Evolutionary conservation across 2,888 invertebrate species (phyloP), one percentile per base, ranked within the genome.

Genomic region (Eristalinus aeneus): DNA sequence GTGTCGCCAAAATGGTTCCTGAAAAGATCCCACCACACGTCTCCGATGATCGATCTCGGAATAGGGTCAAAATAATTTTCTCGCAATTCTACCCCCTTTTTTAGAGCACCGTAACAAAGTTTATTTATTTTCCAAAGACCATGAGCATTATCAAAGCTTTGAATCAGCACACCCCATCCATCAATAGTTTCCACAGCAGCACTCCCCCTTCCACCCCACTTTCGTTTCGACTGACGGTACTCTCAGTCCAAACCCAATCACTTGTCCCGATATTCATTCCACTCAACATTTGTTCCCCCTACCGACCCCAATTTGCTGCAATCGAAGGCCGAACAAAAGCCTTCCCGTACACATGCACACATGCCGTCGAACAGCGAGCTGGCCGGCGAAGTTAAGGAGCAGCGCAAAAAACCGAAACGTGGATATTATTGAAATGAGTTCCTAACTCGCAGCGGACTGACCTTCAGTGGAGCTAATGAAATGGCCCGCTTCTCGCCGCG

Each of bases 401-500:
- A 46, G 8, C 46, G 16, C 46, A 16, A 46, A 46, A 46, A 16
- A 46, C 8, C 16, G 46, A 46, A 46, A 46, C 46, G 16, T 16
- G 46, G 22, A 56, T 56, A 23, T 23, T 56, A 56, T 56, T 56
- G 56, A 56, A 56, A 56, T 56, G 16, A 5, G 5, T 16, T 16
- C 56, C 56, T 5, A 23, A 56, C 22, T 56, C 56, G 65, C 46
- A 58, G 10, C 65, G 9, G 46, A 27, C 74, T 76, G 76, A 76
- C 76, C 76, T 76, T 76, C 68, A 69, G 34, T 64, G 27, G 31
- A 63, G 58, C 61, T 68, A 77, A 73, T 63, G 56, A 73, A 78
- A 73, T 64, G 58, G 31, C 63, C 2, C 22, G 34, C 27, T 27
- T 5, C 23, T 3, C 9, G 32, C n/a, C 61, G 16, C 58, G 34